These are phyloP conservation scores for Trichonephila inaurata DNA, from an alignment of 1,140 invertebrate species.

Conservation along the genomic window DNA sequence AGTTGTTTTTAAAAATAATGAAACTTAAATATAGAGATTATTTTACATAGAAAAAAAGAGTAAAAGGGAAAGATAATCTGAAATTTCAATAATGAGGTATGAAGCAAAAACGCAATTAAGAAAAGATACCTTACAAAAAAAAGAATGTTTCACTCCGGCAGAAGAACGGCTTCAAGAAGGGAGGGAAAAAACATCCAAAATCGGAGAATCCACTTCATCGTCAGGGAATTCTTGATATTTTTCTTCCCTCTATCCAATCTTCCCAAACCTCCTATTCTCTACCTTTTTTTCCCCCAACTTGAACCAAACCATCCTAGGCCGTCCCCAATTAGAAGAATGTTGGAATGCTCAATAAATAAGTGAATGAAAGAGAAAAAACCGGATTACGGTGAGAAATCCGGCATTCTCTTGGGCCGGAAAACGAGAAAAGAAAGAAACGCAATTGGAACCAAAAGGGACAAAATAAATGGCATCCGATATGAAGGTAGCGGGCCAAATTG, in stretches of 20 bases:
- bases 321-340: constrained; percentile 38
- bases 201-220: constrained; percentile 25
- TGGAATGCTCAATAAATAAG: constrained; percentile 34
- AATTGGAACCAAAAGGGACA: constrained; percentile 41
- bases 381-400: constrained; percentile 24
- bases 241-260: neutral
- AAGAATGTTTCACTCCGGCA: neutral
- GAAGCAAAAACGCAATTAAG: constrained; percentile 4
- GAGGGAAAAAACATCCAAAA: neutral
- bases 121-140: constrained; percentile 1
- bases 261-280: neutral
- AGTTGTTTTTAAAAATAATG: too few species aligned
- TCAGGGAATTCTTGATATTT: constrained; percentile 28
- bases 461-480: constrained; percentile 71
- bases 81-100: neutral
- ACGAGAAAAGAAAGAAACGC: neutral
- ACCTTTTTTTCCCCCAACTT: neutral
- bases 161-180: neutral
- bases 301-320: neutral
- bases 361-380: neutral
- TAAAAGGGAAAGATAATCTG: neutral
- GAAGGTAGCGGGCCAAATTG: constrained; percentile 68
- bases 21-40: too few species aligned
- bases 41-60: neutral
- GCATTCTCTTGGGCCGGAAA: neutral